These are phyloP conservation scores for Morelia viridis DNA, from an alignment of 2,797 vertebrate genomes.

Conservation along the genomic window DNA sequence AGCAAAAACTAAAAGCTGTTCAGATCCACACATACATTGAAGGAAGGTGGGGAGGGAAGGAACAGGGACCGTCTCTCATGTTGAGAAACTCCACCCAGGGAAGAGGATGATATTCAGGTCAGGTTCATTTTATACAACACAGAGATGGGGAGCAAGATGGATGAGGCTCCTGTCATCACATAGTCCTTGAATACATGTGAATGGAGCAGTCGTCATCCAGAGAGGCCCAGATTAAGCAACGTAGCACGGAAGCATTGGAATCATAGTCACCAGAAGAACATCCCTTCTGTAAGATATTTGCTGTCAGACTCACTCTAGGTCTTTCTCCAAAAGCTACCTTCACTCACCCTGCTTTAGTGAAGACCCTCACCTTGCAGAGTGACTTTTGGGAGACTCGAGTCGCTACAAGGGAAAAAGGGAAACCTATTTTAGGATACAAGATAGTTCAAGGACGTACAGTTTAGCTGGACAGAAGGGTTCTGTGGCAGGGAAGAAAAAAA, in stretches of 20 bases:
- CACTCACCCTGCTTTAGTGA: background rate
- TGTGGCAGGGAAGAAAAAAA: background rate
- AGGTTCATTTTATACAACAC: background rate
- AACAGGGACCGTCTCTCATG: too few relatives aligned
- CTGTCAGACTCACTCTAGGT: background rate
- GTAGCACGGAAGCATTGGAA: background rate
- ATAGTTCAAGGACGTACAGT: background rate
- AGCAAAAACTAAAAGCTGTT: too few relatives aligned
- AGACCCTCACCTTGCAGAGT: background rate
- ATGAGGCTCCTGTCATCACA: background rate
- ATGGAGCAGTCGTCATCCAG: background rate
- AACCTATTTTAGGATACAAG: background rate
- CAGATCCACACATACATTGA: too few relatives aligned
- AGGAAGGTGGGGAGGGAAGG: too few relatives aligned
- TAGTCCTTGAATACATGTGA: background rate
- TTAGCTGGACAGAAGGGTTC: background rate
- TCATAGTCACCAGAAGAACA: too few relatives aligned
- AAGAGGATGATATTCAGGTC: background rate
- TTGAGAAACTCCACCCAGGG: background rate
- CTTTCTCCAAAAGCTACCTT: background rate
- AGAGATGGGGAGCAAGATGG: background rate
- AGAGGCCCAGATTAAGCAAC: background rate
- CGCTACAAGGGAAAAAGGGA: background rate
- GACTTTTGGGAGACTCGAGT: background rate
- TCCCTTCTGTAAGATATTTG: background rate